Base-by-base conservation (phyloP, 2,797 vertebrate genomes). In the Tachyglossus aculeatus region DNA sequence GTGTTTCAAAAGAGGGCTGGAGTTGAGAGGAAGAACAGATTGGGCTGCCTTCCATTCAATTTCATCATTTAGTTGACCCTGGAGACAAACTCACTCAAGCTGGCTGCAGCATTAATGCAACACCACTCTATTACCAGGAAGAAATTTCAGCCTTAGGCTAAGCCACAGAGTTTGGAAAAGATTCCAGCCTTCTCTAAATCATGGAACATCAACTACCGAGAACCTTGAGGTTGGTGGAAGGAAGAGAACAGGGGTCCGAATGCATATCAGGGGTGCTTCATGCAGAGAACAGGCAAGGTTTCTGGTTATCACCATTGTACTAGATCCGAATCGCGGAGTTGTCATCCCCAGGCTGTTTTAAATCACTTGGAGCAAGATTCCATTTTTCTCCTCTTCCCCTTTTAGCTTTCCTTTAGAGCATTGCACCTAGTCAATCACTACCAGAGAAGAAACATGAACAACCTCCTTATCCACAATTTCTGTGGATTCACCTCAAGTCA, bases 401-500 rank as follows among this genome's bases (percentile, higher is more conserved):
- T 64, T 75, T 60, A 65, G 43, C 43, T 36, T 65, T 71, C 34
- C 22, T 67, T 33, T 40, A 40, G 44, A 77, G 37, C 25, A 53
- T 29, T 53, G 56, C 66, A 32, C 18, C 40, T 45, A 31, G 31
- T 19, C 41, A 29, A 31, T 19, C 41, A 54, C 31, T n/a, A 24
- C 41, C 34, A 39, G 4, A 3, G 6, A n/a, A 39, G 15, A 45
- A 38, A 31, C 11, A 37, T 36, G 12, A 65, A 18, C 22, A 5
- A 8, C 15, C 39, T 12, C 54, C 67, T 43, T 27, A 27, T n/a
- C 66, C 25, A 29, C 1, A 3, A 3, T 13, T 2, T 43, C 44
- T n/a, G 7, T n/a, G 9, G 60, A 59, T 41, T n/a, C 79, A 40
- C 33, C 19, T 61, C n/a, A n/a, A n/a, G n/a, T n/a, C n/a, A n/a